Conservation (phyloP, 2,888 invertebrate genomes). For the Smittia aterrima region DNA sequence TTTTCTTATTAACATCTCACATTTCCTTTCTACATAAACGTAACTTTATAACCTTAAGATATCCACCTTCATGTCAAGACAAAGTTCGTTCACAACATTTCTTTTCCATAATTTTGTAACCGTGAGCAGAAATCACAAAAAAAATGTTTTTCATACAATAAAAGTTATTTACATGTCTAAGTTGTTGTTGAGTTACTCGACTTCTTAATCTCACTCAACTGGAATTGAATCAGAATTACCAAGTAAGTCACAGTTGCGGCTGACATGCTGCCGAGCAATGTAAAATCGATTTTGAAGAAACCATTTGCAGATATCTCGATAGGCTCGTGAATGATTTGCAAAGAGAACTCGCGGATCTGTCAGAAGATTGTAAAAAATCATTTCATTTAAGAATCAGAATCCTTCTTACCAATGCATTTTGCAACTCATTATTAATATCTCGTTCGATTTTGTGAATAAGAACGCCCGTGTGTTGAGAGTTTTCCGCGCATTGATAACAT, state of each 20-base stretch:
- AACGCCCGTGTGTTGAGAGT: slow-evolving; percentile 51
- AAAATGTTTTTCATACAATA: background rate
- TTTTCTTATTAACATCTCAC: no score
- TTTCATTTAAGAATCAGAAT: no score
- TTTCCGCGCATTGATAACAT: slow-evolving; percentile 47
- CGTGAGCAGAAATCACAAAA: background rate
- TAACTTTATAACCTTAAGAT: no score
- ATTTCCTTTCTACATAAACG: no score
- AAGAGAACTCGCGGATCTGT: slow-evolving; percentile 48
- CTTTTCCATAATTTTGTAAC: no score
- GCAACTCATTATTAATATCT: slow-evolving; percentile 48
- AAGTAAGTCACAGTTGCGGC: slow-evolving; percentile 50
- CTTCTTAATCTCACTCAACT: slow-evolving; percentile 48
- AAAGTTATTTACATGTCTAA: background rate
- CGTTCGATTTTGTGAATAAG: slow-evolving; percentile 50
- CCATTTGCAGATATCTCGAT: slow-evolving; percentile 51
- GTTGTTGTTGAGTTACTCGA: background rate
- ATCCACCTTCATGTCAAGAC: no score
- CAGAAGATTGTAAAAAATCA: background rate
- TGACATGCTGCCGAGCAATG: slow-evolving; percentile 51
- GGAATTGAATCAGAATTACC: slow-evolving; percentile 52
- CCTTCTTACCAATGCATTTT: slow-evolving; percentile 49
- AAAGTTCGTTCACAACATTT: no score
- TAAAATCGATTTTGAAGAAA: slow-evolving; percentile 51
- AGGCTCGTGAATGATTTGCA: slow-evolving; percentile 52